Evolutionary conservation across 2,888 invertebrate genomes (phyloP).

Genomic region (Caenorhabditis angaria): DNA sequence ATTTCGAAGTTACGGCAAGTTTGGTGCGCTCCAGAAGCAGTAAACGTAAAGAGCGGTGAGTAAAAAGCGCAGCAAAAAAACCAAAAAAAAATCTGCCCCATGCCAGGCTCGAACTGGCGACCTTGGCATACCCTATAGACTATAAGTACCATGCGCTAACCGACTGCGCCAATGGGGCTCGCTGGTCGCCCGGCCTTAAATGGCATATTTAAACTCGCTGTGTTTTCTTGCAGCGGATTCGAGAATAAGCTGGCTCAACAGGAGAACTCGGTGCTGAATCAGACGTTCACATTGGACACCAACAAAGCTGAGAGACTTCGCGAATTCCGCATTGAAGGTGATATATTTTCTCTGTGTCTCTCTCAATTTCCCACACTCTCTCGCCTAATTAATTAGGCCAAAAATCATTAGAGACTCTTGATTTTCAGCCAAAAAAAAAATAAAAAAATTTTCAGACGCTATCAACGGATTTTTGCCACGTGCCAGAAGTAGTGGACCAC

Average conservation of each 20-base stretch:
- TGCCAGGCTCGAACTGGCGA: constrained; percentile 55
- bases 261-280: constrained; percentile 49
- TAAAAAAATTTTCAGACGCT: constrained; percentile 39
- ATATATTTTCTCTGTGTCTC: too few relatives aligned
- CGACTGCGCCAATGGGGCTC: constrained; percentile 64
- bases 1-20: too few relatives aligned
- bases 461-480: constrained; percentile 50
- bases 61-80: constrained; percentile 5
- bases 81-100: constrained; percentile 39
- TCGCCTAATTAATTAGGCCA: not conserved
- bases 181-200: not conserved
- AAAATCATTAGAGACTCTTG: not conserved
- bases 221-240: constrained; percentile 15
- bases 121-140: constrained; percentile 50
- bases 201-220: not conserved
- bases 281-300: constrained; percentile 48
- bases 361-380: too few relatives aligned
- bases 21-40: too few relatives aligned
- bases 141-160: constrained; percentile 67
- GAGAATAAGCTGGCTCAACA: constrained; percentile 50
- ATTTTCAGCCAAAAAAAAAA: not conserved
- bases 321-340: constrained; percentile 48
- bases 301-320: constrained; percentile 38
- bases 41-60: not conserved
- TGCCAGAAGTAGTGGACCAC: constrained; percentile 50